Evolutionary conservation across 2,888 invertebrate species (phyloP), one percentile per base, ranked within the genome.

Genomic region (Abrostola triplasia): DNA sequence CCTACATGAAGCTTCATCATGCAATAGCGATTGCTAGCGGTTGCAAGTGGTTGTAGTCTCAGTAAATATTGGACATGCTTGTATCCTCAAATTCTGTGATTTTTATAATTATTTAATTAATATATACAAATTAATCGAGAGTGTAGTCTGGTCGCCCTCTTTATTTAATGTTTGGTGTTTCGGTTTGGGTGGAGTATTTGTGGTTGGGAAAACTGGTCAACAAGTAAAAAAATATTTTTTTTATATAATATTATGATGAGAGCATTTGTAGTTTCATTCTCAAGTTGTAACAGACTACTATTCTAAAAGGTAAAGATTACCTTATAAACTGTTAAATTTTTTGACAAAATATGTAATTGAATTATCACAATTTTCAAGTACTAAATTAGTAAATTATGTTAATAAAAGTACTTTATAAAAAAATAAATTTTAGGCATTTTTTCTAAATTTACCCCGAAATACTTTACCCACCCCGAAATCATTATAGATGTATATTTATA

Each of bases 31-130:
- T 70, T 52, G 24, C 9, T 52, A 55, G 53, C 51, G 64, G 64
- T 62, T 36, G 57, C 54, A 40, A 44, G 42, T 51, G 40, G 44
- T 59, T 51, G 49, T 73, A 58, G 58, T 68, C 57, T 67, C 59
- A 61, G 59, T 48, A 55, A 53, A 24, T 50, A 65, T 79, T 73
- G 77, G 79, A 80, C 76, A 78, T 68, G 62, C 59, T 73, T 67
- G 71, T 80, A 83, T 85, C 84, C 85, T 83, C 66, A 79, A 83
- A 79, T 81, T 80, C 88, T 90, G 90, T 89, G 89, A 89, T 90
- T 80, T 86, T 63, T 70, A 57, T 77, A 60, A 82, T 76, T 75
- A 68, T 75, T 72, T 71, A 24, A 24, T 73, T 68, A 70, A 67
- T 76, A 73, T 71, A 64, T 74, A 74, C 24, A 24, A 24, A 71